Conservation (phyloP, 2,113 vertebrate genomes). For the Passer domesticus region DNA sequence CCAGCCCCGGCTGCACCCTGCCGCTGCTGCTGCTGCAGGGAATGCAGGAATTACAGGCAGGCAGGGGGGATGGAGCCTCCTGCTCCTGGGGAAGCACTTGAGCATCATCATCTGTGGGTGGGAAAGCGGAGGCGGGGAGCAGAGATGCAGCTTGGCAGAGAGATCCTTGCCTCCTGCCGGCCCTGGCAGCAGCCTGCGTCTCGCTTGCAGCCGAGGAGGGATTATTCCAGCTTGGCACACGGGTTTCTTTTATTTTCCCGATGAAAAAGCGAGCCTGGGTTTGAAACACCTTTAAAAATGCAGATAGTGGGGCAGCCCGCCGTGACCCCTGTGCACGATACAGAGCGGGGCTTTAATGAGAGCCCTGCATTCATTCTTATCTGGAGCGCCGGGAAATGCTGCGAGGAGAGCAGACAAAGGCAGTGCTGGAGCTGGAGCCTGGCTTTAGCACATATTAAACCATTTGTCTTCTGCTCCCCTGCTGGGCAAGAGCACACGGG, state of each 20-base stretch:
- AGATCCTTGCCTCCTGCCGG: not conserved
- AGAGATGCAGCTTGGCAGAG: not conserved
- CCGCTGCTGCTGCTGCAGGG: not conserved
- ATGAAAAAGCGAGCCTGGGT: not conserved
- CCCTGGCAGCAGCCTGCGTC: not conserved
- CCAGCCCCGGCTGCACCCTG: not conserved
- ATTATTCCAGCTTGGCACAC: not conserved
- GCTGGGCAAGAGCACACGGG: not conserved
- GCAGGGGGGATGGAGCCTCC: not conserved
- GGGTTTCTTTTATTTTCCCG: not conserved
- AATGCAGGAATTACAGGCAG: not conserved
- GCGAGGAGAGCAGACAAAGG: not conserved
- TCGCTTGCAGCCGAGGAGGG: not conserved
- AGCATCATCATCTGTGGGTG: not conserved
- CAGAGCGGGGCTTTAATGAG: not conserved
- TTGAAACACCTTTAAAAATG: constrained; percentile 33
- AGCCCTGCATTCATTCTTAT: not conserved
- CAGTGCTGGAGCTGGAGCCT: not conserved
- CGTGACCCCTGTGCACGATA: not conserved
- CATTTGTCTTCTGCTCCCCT: not conserved
- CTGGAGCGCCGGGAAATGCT: not conserved
- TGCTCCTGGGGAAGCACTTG: not conserved
- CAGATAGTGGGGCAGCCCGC: not conserved
- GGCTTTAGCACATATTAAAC: not conserved
- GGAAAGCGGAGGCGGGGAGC: not conserved